Base-by-base conservation (phyloP, 2,888 invertebrate species). In the Volucella zonaria region DNA sequence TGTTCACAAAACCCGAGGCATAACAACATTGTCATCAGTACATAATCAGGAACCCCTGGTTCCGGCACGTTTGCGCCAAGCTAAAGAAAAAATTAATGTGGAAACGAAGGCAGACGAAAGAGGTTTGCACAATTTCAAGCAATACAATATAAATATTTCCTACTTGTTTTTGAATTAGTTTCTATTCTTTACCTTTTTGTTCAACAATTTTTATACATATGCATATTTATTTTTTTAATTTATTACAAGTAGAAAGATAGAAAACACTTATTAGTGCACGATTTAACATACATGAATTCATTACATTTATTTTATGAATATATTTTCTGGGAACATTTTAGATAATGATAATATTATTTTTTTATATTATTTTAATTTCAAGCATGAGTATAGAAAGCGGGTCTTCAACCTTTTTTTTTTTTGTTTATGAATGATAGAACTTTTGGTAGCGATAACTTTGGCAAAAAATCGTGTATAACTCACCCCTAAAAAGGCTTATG, bases 1-100 rank as follows among this genome's bases (percentile, higher is more conserved):
- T 56, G 97, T 97, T 82, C 97, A 97, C 92, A 94, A 96, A 87
- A 95, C 95, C 61, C 94, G 94, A 89, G 95, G 95, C 87, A 94
- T 97, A 89, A 95, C 97, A 66, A 97, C 97, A 31, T 91, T 96
- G 86, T 94, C 95, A 91, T 95, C 96, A 49, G 92, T 93, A 87
- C 92, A 91, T 89, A 47, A 89, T 77, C 90, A 92, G 87, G 95
- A 95, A 89, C 94, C 94, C 12, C 90, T 94, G 73, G 92, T 93
- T 88, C 93, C 94, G 61, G 93, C 93, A 68, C 92, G 93, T 87
- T 90, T 94, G 87, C 93, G 93, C 86, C 93, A 93, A 86, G 93
- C 93, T 87, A 95, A 95, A 91, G 95, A 95, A 90, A 94, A 93
- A 88, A 92, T 92, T 82, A 94, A 94, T 90, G 93, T 92, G 89